These are phyloP conservation scores for Athene noctua DNA, from an alignment of 2,113 vertebrate genomes.

Conservation along the genomic window DNA sequence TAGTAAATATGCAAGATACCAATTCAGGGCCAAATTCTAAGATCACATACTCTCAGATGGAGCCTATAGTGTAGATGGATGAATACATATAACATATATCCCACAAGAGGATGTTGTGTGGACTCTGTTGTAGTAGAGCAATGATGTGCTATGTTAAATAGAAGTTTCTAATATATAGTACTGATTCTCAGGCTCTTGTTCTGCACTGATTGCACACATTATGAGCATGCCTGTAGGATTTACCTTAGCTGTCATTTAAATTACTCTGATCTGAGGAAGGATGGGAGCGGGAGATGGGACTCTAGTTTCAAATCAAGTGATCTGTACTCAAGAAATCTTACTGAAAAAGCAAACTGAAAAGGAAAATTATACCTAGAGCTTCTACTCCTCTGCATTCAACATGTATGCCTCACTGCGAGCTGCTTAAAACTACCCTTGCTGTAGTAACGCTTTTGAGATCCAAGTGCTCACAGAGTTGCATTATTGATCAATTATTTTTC, in stretches of 20 bases:
- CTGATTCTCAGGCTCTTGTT: neutral
- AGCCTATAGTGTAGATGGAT: neutral
- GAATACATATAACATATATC: neutral
- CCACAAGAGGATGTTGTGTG: neutral
- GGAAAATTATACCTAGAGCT: neutral
- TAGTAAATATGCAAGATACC: neutral
- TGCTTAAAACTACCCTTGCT: neutral
- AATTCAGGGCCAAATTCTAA: neutral
- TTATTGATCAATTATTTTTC: neutral
- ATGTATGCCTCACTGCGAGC: neutral
- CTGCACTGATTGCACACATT: neutral
- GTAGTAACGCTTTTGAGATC: neutral
- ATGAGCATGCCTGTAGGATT: neutral
- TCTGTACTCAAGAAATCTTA: neutral
- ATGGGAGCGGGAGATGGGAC: neutral
- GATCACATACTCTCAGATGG: neutral
- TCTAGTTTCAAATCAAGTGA: neutral
- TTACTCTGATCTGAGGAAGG: neutral
- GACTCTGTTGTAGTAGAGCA: neutral
- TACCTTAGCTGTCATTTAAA: neutral
- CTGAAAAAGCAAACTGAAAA: neutral
- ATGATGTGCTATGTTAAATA: neutral
- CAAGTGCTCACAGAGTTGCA: neutral
- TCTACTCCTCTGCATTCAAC: neutral
- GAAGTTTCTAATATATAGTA: neutral